Conservation (phyloP, 2,888 invertebrate species). For the Dryocosmus kuriphilus region DNA sequence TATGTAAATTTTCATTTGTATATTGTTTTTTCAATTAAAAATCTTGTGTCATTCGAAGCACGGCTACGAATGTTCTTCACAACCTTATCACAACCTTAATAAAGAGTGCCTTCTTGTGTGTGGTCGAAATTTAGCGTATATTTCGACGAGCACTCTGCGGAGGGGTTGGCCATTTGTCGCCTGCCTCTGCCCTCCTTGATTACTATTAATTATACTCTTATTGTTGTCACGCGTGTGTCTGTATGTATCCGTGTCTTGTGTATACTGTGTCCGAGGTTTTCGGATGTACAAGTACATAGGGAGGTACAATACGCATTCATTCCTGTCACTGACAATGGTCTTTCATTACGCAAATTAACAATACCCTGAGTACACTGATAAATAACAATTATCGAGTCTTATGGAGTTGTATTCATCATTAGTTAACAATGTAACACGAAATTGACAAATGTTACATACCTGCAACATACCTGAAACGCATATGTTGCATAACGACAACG, state of each 20-base stretch:
- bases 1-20: constrained; percentile 17
- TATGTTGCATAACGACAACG: not conserved
- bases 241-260: constrained; percentile 35
- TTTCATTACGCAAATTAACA: not conserved
- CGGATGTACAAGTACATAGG: constrained; percentile 7
- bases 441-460: not conserved
- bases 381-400: too few species aligned
- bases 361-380: not conserved
- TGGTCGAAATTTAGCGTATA: constrained; percentile 57
- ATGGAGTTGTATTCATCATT: too few species aligned
- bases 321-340: constrained; percentile 20
- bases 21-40: constrained; percentile 60
- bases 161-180: constrained; percentile 50
- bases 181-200: constrained; percentile 52
- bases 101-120: constrained; percentile 70
- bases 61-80: constrained; percentile 74
- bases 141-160: constrained; percentile 17
- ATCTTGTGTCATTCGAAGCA: constrained; percentile 71
- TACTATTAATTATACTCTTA: constrained; percentile 50
- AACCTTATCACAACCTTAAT: constrained; percentile 78
- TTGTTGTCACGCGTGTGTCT: constrained; percentile 48
- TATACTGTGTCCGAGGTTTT: constrained; percentile 15
- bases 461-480: too few species aligned
- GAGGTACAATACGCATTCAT: constrained; percentile 16
- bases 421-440: not conserved